Evolutionary conservation across 2,113 vertebrate genomes (phyloP), one percentile per base, ranked within the genome.

Genomic region (Varanus salvator): DNA sequence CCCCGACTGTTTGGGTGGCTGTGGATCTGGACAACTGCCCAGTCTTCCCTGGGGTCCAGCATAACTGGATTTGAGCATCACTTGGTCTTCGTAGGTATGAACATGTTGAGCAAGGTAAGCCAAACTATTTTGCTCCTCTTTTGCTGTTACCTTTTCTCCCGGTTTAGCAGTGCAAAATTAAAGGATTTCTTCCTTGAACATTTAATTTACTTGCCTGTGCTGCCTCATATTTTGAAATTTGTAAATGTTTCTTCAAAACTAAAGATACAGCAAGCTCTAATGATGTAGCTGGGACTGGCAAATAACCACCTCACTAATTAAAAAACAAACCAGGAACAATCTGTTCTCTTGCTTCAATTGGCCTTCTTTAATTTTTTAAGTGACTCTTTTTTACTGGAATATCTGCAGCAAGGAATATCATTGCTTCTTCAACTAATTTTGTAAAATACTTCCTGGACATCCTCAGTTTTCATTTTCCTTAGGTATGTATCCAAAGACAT

Each of bases 281-380:
- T 57, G 12, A 31, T 52, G 48, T 52, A 31, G 77, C 48, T 52
- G 12, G 50, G 78, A 14, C 8, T 6, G 25, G 21, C 5, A 27
- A 31, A 54, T 50, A 78, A n/a, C 15, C n/a, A 75, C 34, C 34
- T 34, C 38, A 78, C 38, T 78, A 78, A 50, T 44, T 44, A 78
- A 12, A 27, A 48, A 77, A 48, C 50, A 74, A 74, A 9, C 29
- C 76, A 50, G 75, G 44, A 48, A 77, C 75, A 48, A 89, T 25
- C 50, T 57, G 54, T 74, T 90, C 15, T 0, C 83, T 38, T 85
- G 69, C 52, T 27, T 87, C 84, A 91, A 57, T 31, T n/a, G 85
- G 60, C 38, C 57, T 93, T 89, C 91, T 92, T 66, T 11, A 25
- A 75, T 87, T 90, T 87, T 25, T 60, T 89, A 87, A 84, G 12